These are phyloP conservation scores for Ailurus styani DNA, from an alignment of 2,113 vertebrate species.

Conservation along the genomic window DNA sequence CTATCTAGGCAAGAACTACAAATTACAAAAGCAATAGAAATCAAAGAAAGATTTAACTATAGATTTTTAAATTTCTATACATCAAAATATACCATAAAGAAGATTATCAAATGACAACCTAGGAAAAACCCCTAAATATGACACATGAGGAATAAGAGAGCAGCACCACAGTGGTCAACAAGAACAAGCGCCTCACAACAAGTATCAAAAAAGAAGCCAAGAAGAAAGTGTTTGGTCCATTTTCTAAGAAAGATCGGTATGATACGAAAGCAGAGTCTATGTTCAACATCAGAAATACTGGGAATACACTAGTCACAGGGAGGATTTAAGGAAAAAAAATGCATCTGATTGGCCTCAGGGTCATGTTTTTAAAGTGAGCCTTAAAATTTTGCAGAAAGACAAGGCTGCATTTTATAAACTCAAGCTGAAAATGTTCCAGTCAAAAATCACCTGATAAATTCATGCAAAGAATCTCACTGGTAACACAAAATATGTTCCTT, in stretches of 20 bases:
- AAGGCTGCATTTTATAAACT: neutral
- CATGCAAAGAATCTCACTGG: neutral
- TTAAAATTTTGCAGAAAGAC: neutral
- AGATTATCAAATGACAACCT: slow-evolving; percentile 38
- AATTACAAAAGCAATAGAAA: slow-evolving; percentile 57
- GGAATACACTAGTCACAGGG: neutral
- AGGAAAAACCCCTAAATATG: neutral
- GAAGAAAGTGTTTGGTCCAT: neutral
- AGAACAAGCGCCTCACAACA: neutral
- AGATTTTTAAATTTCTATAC: neutral
- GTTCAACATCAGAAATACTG: neutral
- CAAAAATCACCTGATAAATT: slow-evolving; percentile 3
- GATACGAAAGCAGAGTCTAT: neutral
- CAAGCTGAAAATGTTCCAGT: neutral
- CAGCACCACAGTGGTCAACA: neutral
- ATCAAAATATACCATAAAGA: slow-evolving; percentile 40
- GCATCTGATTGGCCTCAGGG: neutral
- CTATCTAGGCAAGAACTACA: slow-evolving; percentile 54
- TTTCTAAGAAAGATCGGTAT: neutral
- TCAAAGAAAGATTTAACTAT: slow-evolving; percentile 49
- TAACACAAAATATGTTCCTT: neutral
- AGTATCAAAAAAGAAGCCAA: slow-evolving; percentile 2
- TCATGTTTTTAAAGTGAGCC: neutral
- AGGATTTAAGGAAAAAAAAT: neutral
- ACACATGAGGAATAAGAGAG: slow-evolving; percentile 3